Base-by-base conservation (phyloP, 2,113 vertebrate genomes). In the Stegastes partitus region DNA sequence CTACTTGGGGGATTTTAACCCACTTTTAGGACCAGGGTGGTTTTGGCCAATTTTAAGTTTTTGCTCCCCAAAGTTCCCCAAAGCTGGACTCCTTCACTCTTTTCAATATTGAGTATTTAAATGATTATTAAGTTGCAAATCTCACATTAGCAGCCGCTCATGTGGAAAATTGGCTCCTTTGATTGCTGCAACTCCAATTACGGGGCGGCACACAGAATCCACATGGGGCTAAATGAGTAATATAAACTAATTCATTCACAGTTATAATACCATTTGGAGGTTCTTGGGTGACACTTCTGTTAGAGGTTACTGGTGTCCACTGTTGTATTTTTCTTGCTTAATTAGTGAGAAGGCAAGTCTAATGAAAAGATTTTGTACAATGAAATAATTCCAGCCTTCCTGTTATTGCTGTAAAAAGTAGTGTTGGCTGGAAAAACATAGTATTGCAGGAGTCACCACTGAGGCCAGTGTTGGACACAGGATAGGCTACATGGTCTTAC, bases 111-210 rank as follows among this genome's bases (percentile, higher is more conserved):
- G 7, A 83, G 65, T 34, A 53, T 72, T 76, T 72, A 63, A 87
- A 70, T 79, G 21, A 83, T 75, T 66, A 47, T 78, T 68, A 67
- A 81, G 64, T 51, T 53, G 54, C 69, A 77, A 85, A 84, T 87
- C 58, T 68, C 66, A 66, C 23, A 84, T 88, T 84, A 77, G 76
- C 69, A 81, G 73, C 59, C 54, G 64, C 64, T 87, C 87, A 82
- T 85, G 83, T 91, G 87, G 83, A 90, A 91, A 91, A 91, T 86
- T 80, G 67, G 50, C 59, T 86, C 72, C 59, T 87, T 86, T 86
- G 58, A 88, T 84, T 83, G 66, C 39, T 81, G 4, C 42, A 73
- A 83, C 70, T 87, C 67, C 51, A 90, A 82, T 90, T 87, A 82
- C 25, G 59, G 44, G 51, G 59, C 61, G 19, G 68, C 66, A 23